Conservation (phyloP, 2,888 invertebrate species). For the Dastarcus helophoroides region DNA sequence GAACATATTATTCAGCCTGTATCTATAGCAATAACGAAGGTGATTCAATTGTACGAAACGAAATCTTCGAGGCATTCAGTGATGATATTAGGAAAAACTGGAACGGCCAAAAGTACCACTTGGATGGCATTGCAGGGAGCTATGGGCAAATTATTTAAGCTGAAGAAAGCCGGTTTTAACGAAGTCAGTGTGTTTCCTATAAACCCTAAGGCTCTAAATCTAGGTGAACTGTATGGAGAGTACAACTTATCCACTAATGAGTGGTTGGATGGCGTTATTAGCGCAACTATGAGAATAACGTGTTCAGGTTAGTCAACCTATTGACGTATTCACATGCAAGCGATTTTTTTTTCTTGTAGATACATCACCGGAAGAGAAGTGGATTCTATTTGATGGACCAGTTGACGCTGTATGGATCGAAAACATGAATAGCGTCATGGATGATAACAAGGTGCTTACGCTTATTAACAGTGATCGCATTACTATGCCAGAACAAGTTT, state of each 20-base stretch:
- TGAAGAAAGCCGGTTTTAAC: constrained; percentile 49
- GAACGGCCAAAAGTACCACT: constrained; percentile 72
- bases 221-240: constrained; percentile 85
- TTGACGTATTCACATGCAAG: no score
- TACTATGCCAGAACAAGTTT: constrained; percentile 73
- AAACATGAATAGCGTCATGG: constrained; percentile 91
- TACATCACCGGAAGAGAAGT: constrained; percentile 69
- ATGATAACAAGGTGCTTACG: constrained; percentile 85
- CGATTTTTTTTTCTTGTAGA: no score
- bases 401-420: constrained; percentile 95
- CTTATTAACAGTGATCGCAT: constrained; percentile 87
- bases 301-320: no score
- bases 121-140: constrained; percentile 68
- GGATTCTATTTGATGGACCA: constrained; percentile 90
- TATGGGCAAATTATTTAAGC: constrained; percentile 47
- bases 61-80: constrained; percentile 80
- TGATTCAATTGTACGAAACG: constrained; percentile 79
- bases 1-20: constrained; percentile 48
- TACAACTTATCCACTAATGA: constrained; percentile 83
- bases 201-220: constrained; percentile 79
- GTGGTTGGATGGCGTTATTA: constrained; percentile 78
- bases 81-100: constrained; percentile 77
- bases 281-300: constrained; percentile 63
- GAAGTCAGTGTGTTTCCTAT: constrained; percentile 55
- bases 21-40: constrained; percentile 54